A percentile compares a stretch with the other conserved stretches of the same genome.
phyloP scores from a whole-genome alignment of 2,888 invertebrate genomes.

The Zelleria hepariella region DNA sequence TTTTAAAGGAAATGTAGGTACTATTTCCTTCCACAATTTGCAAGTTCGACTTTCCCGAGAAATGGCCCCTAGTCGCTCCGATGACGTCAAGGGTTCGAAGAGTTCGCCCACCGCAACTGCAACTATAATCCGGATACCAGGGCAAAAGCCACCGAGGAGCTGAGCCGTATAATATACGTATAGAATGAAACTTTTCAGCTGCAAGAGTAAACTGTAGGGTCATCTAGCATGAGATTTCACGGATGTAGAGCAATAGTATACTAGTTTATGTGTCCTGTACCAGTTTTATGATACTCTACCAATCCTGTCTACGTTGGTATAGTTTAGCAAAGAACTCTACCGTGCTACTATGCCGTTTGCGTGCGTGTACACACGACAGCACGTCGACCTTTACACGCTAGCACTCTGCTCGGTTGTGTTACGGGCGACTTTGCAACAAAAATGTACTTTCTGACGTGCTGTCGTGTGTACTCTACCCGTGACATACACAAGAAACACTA shows the following conservation, averaged over 20 bases:
- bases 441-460: too few relatives aligned
- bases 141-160: constrained; percentile 40
- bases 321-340: too few relatives aligned
- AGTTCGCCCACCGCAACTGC: constrained; percentile 47
- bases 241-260: background rate
- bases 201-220: background rate
- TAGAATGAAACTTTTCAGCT: constrained; percentile 27
- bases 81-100: constrained; percentile 53
- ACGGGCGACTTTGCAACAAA: too few relatives aligned
- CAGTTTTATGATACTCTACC: too few relatives aligned
- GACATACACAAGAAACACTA: background rate
- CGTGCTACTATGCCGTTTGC: too few relatives aligned
- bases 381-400: too few relatives aligned
- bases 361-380: too few relatives aligned
- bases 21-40: background rate
- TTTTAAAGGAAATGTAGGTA: background rate
- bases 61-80: constrained; percentile 56
- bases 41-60: constrained; percentile 16
- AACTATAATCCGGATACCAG: constrained; percentile 48
- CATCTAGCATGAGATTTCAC: background rate
- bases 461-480: background rate
- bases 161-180: constrained; percentile 54
- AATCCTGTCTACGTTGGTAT: too few relatives aligned
- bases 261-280: too few relatives aligned
- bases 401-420: too few relatives aligned